Evolutionary conservation across 2,113 vertebrate species (phyloP).

Genomic region (Tachycineta bicolor): DNA sequence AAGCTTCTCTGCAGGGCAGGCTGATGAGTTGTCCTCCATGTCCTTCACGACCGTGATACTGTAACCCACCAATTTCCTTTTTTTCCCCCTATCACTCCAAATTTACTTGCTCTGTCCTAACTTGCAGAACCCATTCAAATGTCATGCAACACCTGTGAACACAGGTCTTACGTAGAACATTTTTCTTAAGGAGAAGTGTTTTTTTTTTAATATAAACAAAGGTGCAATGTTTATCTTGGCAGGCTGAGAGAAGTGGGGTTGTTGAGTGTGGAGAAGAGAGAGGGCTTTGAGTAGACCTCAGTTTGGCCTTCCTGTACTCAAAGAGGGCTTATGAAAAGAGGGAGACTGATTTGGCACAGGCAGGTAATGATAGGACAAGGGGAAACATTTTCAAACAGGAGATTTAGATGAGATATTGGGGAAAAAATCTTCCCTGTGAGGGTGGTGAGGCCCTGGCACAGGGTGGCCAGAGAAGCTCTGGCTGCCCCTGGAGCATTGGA

Average conservation of each 20-base stretch:
- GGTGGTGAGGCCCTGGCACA: rapidly evolving
- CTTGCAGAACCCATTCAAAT: background rate
- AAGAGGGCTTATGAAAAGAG: too few relatives aligned
- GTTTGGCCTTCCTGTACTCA: background rate
- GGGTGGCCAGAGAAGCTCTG: background rate
- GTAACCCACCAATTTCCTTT: background rate
- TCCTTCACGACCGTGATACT: background rate
- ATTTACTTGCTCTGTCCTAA: background rate
- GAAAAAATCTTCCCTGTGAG: background rate
- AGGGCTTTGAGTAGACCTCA: background rate
- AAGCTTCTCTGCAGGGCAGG: background rate
- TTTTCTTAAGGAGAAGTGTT: background rate
- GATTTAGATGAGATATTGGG: background rate
- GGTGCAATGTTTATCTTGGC: background rate
- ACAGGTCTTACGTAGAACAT: background rate
- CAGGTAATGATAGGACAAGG: background rate
- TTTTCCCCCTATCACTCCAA: background rate
- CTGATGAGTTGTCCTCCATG: background rate
- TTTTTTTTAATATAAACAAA: background rate
- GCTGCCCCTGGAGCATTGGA: background rate
- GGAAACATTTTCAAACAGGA: background rate
- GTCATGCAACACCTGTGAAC: background rate
- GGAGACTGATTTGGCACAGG: background rate
- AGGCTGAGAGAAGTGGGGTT: background rate
- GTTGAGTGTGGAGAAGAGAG: background rate